Percentiles rank a stretch among this genome's conserved stretches.
Conservation (phyloP, 2,888 invertebrate species). For the Euzophera pinguis region DNA sequence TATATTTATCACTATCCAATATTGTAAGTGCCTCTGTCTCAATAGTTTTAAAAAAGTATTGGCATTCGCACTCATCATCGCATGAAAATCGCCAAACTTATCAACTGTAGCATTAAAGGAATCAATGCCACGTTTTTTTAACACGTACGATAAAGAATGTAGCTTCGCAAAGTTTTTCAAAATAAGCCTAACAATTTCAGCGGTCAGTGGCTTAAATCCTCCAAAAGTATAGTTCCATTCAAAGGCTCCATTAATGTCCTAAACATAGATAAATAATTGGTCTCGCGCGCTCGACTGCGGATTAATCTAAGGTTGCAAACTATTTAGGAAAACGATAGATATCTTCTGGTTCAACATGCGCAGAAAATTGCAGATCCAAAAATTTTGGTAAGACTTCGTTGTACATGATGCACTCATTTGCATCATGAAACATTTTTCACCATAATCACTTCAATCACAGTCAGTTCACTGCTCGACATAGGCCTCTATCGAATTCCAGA, state of each 20-base stretch:
- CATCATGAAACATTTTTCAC: constrained; percentile 35
- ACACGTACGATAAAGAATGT: constrained; percentile 45
- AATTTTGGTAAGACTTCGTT: constrained; percentile 37
- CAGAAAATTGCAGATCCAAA: constrained; percentile 34
- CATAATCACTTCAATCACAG: no score
- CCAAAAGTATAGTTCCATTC: constrained; percentile 42
- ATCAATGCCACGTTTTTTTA: constrained; percentile 39
- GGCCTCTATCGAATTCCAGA: no score
- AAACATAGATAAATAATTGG: no score
- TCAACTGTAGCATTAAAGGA: constrained; percentile 24
- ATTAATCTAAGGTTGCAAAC: no score
- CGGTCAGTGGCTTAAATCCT: constrained; percentile 39
- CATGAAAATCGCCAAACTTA: constrained; percentile 21
- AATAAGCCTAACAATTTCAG: constrained; percentile 34
- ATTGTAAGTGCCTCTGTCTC: not conserved
- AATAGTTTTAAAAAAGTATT: not conserved
- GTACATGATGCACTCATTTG: constrained; percentile 42
- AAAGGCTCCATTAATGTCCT: constrained; percentile 27
- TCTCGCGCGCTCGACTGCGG: no score
- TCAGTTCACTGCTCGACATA: no score
- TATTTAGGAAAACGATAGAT: constrained; percentile 35
- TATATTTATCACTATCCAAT: not conserved
- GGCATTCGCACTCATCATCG: not conserved
- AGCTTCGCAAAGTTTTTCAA: constrained; percentile 41
- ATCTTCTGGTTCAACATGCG: constrained; percentile 33